Base-by-base conservation (phyloP, 2,113 vertebrate species). In the Heteronetta atricapilla region DNA sequence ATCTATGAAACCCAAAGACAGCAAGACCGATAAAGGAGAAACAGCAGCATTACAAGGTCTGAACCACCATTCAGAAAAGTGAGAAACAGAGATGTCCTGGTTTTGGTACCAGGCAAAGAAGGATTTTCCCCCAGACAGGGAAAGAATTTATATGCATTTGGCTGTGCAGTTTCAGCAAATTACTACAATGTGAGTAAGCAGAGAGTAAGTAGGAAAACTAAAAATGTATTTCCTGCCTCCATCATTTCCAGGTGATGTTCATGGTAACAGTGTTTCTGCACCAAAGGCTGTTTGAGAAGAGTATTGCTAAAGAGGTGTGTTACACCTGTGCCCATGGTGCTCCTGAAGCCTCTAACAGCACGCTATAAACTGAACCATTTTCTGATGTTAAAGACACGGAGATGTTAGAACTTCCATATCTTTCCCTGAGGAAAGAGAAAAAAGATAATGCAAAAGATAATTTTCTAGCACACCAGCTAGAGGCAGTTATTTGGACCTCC, bases 41-140 rank as follows among this genome's bases (percentile, higher is more conserved):
- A 75, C 12, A 91, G 56, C 4, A 91, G 23, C 6, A 8, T 10
- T 56, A 19, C 11, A 16, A 73, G 12, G 18, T 44, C 53, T 69
- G 21, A 62, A 40, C 46, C 10, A 21, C n/a, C 10, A 1, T 72
- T 67, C 25, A 42, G 42, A 87, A 50, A 10, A 53, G 8, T 19
- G 22, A 8, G 18, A 26, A 50, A 55, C 0, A 0, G 12, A 22
- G 28, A 40, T 40, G 26, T 29, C 38, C 38, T 40, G 25, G 26
- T 40, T 52, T 40, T 64, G 62, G 17, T 64, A 17, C 36, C 38
- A 40, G 62, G 6, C 62, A 29, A 29, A 64, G 28, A 50, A 50
- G 23, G 25, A 52, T 52, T 25, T 52, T 52, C 25, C 50, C 26
- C 38, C 28, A 38, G 28, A 19, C 11, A 17, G 38, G 38, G 26